These are phyloP conservation scores for Typhlichthys subterraneus DNA, from an alignment of 2,797 vertebrate genomes.

Conservation along the genomic window DNA sequence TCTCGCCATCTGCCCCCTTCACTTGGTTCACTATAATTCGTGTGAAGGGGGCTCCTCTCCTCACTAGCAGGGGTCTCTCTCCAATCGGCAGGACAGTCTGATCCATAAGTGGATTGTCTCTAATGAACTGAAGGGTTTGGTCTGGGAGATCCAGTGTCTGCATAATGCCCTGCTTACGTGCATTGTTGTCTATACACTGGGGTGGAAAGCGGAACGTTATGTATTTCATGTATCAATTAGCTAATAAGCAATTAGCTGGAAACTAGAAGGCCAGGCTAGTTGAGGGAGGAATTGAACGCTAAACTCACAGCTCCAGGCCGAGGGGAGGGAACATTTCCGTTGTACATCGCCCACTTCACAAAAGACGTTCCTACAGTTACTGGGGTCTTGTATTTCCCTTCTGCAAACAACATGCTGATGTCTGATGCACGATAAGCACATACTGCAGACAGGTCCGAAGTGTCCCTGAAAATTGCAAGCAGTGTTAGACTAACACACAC, in stretches of 20 bases:
- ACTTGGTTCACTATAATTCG: slow-evolving; percentile 72
- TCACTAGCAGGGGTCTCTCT: slow-evolving; percentile 65
- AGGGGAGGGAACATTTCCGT: slow-evolving; percentile 75
- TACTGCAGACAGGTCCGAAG: slow-evolving; percentile 72
- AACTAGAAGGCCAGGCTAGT: no score
- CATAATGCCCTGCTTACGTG: slow-evolving; percentile 49
- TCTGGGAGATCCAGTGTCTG: slow-evolving; percentile 76
- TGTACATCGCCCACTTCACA: slow-evolving; percentile 78
- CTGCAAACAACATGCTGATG: slow-evolving; percentile 73
- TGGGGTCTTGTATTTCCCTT: slow-evolving; percentile 77
- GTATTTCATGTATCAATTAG: slow-evolving; percentile 32
- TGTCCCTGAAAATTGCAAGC: slow-evolving; percentile 65
- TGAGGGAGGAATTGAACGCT: slow-evolving; percentile 4
- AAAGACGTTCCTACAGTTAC: slow-evolving; percentile 66
- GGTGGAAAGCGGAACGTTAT: slow-evolving; percentile 36
- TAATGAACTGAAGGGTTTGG: slow-evolving; percentile 77
- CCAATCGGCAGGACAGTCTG: slow-evolving; percentile 65
- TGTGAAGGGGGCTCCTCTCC: slow-evolving; percentile 70
- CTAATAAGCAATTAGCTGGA: slow-evolving; percentile 8
- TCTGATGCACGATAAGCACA: slow-evolving; percentile 69
- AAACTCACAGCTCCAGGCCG: slow-evolving; percentile 83
- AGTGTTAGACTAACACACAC: slow-evolving; percentile 1
- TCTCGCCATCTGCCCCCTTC: slow-evolving; percentile 60
- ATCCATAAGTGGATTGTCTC: slow-evolving; percentile 79
- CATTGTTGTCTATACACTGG: slow-evolving; percentile 75